phyloP scores from a whole-genome alignment of 2,888 invertebrate species.

The Conus canariensis region DNA sequence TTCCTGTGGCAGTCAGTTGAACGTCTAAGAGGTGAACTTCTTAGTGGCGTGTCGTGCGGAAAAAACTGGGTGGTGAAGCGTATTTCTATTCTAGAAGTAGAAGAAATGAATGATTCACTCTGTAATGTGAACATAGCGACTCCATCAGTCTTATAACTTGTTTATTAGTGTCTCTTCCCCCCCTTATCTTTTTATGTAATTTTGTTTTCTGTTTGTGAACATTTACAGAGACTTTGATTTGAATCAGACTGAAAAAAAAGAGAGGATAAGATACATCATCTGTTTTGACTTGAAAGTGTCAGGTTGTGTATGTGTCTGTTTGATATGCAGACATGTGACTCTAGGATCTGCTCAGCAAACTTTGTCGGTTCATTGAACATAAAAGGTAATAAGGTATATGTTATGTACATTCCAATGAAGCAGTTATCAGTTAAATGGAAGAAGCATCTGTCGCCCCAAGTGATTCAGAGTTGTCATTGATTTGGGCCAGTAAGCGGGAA shows the following conservation, averaged over 20 bases:
- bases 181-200: neutral
- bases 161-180: neutral
- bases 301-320: neutral
- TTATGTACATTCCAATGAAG: too few relatives aligned
- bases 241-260: too few relatives aligned
- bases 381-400: too few relatives aligned
- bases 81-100: too few relatives aligned
- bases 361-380: neutral
- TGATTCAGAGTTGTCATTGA: too few relatives aligned
- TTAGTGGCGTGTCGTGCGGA: neutral
- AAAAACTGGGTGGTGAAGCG: neutral
- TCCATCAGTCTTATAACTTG: neutral
- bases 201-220: neutral
- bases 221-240: neutral
- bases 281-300: neutral
- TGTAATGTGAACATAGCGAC: neutral
- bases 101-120: neutral
- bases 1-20: constrained; percentile 51
- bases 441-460: too few relatives aligned
- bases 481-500: too few relatives aligned
- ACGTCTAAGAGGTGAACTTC: neutral
- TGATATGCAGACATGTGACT: neutral
- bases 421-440: too few relatives aligned
- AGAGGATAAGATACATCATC: too few relatives aligned
- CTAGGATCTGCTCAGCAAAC: neutral